Evolutionary conservation across 2,888 invertebrate species (phyloP), one percentile per base, ranked within the genome.

Genomic region (Ferdinandea cuprea): DNA sequence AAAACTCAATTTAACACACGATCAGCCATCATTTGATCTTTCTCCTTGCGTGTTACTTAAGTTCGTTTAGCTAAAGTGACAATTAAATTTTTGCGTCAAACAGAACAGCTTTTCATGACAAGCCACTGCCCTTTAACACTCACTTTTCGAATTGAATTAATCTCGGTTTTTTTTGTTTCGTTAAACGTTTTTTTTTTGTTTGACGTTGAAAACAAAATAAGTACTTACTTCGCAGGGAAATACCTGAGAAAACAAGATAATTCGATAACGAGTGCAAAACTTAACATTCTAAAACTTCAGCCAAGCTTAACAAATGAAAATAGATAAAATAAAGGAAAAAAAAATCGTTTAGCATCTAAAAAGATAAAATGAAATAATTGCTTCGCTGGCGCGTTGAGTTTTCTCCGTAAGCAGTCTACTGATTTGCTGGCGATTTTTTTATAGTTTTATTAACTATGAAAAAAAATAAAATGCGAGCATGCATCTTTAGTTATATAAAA

Each of bases 341-440:
- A 40, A 7, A 13, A 56, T 56, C 42, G 48, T 17, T 11, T 54
- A 40, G 17, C 50, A 65, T 73, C 58, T 7, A 44, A 35, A 58
- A 56, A 69, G 66, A 44, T 3, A n/a, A n/a, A n/a, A n/a, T n/a
- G n/a, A 17, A 72, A 63, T 69, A 76, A 80, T 58, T 80, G 69
- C 80, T 44, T 69, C 48, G 19, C 21, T 66, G 15, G 74, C 58
- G 63, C 58, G 69, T 59, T 66, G 42, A 61, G 46, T 77, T 81
- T 81, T 81, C 77, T 48, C 81, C 71, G 15, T 52, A 52, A 81
- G 58, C 77, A 71, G 71, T 77, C 81, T 61, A 71, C 44, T 77
- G 81, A 77, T 59, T 81, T 15, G 59, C 69, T 25, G 68, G 42
- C 8, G 21, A 73, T 54, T 21, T 37, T 25, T 19, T 73, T 58